phyloP scores from a whole-genome alignment of 2,888 invertebrate genomes.

The Amiota minor region DNA sequence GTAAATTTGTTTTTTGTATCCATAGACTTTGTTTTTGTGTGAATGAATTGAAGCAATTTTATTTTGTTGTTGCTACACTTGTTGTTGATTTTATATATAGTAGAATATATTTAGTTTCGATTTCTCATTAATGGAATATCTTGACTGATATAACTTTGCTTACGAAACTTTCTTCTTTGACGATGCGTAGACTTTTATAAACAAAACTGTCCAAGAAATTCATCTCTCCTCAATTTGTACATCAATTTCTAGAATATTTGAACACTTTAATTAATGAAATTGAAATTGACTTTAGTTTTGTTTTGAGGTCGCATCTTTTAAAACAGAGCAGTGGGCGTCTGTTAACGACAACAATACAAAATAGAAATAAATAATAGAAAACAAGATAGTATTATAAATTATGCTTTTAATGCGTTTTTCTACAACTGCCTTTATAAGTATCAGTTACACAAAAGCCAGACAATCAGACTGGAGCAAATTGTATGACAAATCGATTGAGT shows the following conservation, averaged over 20 bases:
- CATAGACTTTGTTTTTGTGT: not conserved
- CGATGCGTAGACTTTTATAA: slow-evolving; percentile 1
- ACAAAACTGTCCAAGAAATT: too few species aligned
- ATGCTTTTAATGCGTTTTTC: slow-evolving; percentile 24
- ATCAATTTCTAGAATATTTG: slow-evolving; percentile 47
- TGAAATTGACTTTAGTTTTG: slow-evolving; percentile 22
- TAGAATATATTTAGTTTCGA: slow-evolving; percentile 12
- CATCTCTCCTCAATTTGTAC: slow-evolving; percentile 52
- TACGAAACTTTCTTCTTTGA: not conserved
- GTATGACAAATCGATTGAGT: not conserved
- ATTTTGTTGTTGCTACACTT: not conserved
- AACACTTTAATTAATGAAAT: slow-evolving; percentile 58
- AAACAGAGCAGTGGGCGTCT: not conserved
- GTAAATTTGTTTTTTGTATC: not conserved
- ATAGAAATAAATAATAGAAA: slow-evolving; percentile 36
- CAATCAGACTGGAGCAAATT: not conserved
- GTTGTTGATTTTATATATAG: slow-evolving; percentile 5
- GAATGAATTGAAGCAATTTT: not conserved
- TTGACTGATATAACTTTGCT: slow-evolving; percentile 11
- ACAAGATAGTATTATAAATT: slow-evolving; percentile 41
- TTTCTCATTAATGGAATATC: slow-evolving; percentile 21
- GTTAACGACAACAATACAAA: slow-evolving; percentile 38
- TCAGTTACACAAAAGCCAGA: not conserved
- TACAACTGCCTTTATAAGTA: not conserved
- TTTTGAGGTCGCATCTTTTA: not conserved